Percentiles rank a stretch among this genome's conserved stretches.
phyloP scores from a whole-genome alignment of 64 coral and sea anemone genomes.

The Montipora cactus region DNA sequence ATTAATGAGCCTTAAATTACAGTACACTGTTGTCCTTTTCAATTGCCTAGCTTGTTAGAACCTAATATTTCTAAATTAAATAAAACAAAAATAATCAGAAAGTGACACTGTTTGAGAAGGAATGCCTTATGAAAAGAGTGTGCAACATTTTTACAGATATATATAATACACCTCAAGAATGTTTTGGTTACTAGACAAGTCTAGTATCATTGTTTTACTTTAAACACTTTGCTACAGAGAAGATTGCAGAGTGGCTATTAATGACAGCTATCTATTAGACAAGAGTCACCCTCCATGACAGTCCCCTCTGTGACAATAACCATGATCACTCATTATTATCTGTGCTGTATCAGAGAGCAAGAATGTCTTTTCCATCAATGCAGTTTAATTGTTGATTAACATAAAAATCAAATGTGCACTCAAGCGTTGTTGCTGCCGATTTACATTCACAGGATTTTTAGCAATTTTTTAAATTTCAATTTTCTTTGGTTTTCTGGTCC shows the following conservation, averaged over 20 bases:
- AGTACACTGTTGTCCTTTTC: not conserved
- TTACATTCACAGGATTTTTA: too few relatives aligned
- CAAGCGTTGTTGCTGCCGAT: too few relatives aligned
- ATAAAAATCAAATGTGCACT: too few relatives aligned
- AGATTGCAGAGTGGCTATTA: not conserved
- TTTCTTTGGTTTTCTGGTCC: too few relatives aligned
- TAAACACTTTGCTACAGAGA: not conserved
- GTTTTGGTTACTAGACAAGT: not conserved
- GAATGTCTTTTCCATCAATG: not conserved
- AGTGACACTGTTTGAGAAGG: not conserved
- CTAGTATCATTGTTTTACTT: not conserved
- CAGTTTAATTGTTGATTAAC: too few relatives aligned
- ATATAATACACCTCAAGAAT: not conserved
- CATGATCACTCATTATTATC: not conserved
- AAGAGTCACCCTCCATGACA: not conserved
- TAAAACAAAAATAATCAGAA: too few relatives aligned
- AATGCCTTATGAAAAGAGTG: not conserved
- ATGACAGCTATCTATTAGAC: not conserved
- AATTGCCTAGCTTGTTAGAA: too few relatives aligned
- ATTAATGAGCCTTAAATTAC: not conserved
- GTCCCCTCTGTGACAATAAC: not conserved
- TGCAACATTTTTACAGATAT: not conserved
- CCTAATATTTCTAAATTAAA: too few relatives aligned
- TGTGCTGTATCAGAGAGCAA: not conserved
- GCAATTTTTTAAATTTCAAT: too few relatives aligned